Percentiles rank a stretch among this genome's conserved stretches.
phyloP scores from a whole-genome alignment of 2,113 vertebrate genomes.

The Zosterops japonicus region DNA sequence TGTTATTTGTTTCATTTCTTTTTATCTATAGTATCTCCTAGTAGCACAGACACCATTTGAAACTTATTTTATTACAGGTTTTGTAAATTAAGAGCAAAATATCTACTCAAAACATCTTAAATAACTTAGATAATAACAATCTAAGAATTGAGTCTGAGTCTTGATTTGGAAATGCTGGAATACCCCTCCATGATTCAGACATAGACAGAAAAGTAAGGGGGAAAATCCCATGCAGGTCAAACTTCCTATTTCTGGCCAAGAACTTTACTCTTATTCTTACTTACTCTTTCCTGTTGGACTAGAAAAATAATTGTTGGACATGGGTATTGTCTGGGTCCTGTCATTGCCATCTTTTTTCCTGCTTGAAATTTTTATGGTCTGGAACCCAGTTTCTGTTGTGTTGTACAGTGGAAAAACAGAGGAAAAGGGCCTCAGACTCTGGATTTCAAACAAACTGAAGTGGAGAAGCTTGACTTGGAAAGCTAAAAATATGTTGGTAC shows the following conservation, averaged over 20 bases:
- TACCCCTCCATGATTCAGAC: neutral
- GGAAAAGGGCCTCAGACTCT: neutral
- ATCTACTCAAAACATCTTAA: neutral
- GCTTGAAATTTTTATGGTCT: slow-evolving; percentile 54
- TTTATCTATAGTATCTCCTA: neutral
- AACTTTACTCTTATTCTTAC: neutral
- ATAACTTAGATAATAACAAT: slow-evolving; percentile 9
- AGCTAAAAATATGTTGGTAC: neutral
- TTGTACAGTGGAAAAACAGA: slow-evolving; percentile 29
- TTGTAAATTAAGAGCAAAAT: neutral
- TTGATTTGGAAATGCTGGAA: slow-evolving; percentile 18
- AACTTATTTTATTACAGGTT: neutral
- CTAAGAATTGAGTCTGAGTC: neutral
- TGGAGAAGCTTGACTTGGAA: slow-evolving; percentile 14
- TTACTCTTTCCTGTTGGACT: neutral
- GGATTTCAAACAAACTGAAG: neutral
- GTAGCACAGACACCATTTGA: neutral
- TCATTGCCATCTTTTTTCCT: slow-evolving; percentile 35
- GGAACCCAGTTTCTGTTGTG: slow-evolving; percentile 26
- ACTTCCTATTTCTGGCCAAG: neutral
- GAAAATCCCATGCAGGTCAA: slow-evolving; percentile 37
- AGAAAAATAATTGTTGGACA: slow-evolving; percentile 36
- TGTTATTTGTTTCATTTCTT: neutral
- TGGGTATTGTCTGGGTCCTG: slow-evolving; percentile 44
- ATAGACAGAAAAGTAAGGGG: neutral